phyloP scores from a whole-genome alignment of 2,888 invertebrate genomes.

The Aphodius granarius region DNA sequence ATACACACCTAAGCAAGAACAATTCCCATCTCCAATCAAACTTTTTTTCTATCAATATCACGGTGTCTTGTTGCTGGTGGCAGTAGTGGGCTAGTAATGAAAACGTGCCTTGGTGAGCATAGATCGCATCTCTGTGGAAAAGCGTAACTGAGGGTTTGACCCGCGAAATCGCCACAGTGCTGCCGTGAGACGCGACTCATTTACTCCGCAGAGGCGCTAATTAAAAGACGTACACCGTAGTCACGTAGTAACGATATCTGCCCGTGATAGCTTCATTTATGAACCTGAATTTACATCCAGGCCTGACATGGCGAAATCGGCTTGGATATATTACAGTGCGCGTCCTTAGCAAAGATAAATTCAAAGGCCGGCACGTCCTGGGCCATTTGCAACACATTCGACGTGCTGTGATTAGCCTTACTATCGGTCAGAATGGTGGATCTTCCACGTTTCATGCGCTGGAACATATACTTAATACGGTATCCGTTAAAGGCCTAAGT shows the following conservation, averaged over 20 bases:
- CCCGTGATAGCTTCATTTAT: conserved; percentile 32
- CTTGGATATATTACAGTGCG: background rate
- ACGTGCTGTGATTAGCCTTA: background rate
- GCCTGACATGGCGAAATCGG: background rate
- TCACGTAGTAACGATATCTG: conserved; percentile 31
- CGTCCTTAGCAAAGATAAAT: background rate
- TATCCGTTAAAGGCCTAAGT: background rate
- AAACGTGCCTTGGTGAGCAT: background rate
- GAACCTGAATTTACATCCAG: background rate
- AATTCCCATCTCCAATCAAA: background rate
- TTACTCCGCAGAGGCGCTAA: conserved; percentile 30
- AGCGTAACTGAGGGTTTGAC: background rate
- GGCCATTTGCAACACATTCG: background rate
- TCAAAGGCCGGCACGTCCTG: background rate
- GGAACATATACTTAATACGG: background rate
- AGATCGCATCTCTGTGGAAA: background rate
- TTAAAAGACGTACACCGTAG: conserved; percentile 31
- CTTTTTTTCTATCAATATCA: background rate
- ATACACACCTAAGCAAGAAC: background rate
- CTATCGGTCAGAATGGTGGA: background rate
- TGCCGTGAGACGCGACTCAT: conserved; percentile 6
- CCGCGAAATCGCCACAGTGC: background rate
- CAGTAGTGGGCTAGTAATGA: background rate
- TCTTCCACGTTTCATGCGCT: background rate
- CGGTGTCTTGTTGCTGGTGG: background rate